Conservation (phyloP, 2,113 vertebrate genomes). For the Mirza zaza region DNA sequence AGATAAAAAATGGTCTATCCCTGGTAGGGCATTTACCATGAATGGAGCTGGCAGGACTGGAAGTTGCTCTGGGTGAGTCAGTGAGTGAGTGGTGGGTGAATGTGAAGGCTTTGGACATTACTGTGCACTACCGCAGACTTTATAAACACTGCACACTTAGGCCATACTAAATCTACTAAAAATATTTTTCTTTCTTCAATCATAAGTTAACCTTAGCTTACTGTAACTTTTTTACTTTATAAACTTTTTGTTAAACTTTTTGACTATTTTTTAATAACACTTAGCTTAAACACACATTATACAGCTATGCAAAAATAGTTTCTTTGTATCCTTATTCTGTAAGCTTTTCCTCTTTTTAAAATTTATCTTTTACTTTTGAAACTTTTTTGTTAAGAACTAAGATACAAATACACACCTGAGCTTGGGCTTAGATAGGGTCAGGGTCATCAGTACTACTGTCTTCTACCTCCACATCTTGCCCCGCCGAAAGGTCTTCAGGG, state of each 20-base stretch:
- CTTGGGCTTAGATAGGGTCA: not conserved
- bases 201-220: not conserved
- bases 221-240: not conserved
- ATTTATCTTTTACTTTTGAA: not conserved
- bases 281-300: not conserved
- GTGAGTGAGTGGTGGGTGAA: not conserved
- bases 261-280: not conserved
- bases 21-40: not conserved
- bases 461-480: not conserved
- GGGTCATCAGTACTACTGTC: not conserved
- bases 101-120: not conserved
- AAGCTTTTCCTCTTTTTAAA: not conserved
- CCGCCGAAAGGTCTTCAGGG: not conserved
- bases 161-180: not conserved
- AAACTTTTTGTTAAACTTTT: not conserved
- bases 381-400: not conserved
- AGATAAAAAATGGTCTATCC: not conserved
- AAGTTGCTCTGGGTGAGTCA: not conserved
- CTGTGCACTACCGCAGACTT: not conserved
- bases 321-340: not conserved
- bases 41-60: not conserved
- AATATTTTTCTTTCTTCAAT: not conserved
- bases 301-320: not conserved
- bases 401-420: not conserved
- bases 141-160: not conserved